Evolutionary conservation across 2,797 vertebrate species (phyloP).

Genomic region (Acanthis flammea): DNA sequence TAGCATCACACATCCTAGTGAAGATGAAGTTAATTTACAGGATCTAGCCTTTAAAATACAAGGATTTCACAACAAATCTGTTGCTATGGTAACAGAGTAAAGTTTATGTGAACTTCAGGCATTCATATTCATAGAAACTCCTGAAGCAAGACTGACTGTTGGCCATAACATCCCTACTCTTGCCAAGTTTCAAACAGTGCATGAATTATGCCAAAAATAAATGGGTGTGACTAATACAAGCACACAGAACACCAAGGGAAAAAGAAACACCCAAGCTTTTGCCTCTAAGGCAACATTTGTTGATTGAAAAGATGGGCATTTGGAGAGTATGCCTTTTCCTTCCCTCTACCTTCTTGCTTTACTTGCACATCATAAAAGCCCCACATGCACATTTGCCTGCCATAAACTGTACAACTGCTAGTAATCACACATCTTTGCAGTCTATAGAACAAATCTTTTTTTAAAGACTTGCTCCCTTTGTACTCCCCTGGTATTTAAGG

Average conservation of each 20-base stretch:
- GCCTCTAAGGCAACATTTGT: constrained; percentile 73
- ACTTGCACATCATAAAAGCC: constrained; percentile 74
- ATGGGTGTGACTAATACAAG: constrained; percentile 79
- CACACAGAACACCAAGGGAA: constrained; percentile 61
- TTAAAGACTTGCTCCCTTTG: constrained; percentile 70
- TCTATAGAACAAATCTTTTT: constrained; percentile 64
- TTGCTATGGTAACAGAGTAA: constrained; percentile 73
- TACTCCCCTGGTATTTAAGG: constrained; percentile 65
- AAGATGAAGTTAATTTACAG: constrained; percentile 68
- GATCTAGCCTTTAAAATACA: constrained; percentile 70
- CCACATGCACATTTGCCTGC: constrained; percentile 65
- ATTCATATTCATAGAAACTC: constrained; percentile 81
- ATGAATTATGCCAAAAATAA: constrained; percentile 80
- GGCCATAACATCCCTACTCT: constrained; percentile 69
- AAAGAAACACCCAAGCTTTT: constrained; percentile 62
- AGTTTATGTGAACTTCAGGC: constrained; percentile 78
- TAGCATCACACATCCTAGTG: constrained; percentile 36
- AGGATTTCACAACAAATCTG: constrained; percentile 76
- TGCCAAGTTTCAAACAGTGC: constrained; percentile 77
- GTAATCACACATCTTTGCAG: constrained; percentile 69
- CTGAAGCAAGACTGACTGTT: constrained; percentile 80
- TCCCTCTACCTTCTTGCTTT: constrained; percentile 67
- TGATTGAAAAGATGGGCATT: constrained; percentile 69
- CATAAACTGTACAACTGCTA: constrained; percentile 69
- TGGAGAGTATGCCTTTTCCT: constrained; percentile 41